Conservation (phyloP, 2,797 vertebrate genomes). For the Cottoperca gobio region DNA sequence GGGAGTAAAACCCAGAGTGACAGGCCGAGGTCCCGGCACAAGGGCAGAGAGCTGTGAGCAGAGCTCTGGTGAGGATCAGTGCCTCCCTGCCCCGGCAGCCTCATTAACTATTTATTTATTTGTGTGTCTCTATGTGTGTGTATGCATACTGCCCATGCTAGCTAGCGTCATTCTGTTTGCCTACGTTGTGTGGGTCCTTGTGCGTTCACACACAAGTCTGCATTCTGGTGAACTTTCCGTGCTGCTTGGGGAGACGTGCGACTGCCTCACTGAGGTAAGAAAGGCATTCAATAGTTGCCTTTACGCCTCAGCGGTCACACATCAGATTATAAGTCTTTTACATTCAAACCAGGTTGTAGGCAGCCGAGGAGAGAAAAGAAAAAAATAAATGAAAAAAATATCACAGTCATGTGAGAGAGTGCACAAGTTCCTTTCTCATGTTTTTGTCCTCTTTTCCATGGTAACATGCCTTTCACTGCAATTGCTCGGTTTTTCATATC, state of each 20-base stretch:
- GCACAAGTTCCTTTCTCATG: constrained; percentile 47
- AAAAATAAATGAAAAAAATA: constrained; percentile 43
- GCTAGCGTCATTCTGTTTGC: constrained; percentile 30
- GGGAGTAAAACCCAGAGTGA: constrained; percentile 72
- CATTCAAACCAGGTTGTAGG: constrained; percentile 69
- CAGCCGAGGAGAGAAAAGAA: constrained; percentile 49
- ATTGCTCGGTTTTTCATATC: constrained; percentile 56
- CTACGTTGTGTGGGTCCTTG: constrained; percentile 21
- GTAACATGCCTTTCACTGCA: constrained; percentile 60
- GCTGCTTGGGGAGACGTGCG: constrained; percentile 37
- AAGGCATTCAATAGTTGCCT: constrained; percentile 72
- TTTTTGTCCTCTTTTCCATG: constrained; percentile 52
- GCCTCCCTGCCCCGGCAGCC: constrained; percentile 32
- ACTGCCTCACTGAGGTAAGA: constrained; percentile 53
- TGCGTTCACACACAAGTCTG: constrained; percentile 22
- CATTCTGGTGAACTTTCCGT: constrained; percentile 53
- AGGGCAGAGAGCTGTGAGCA: constrained; percentile 66
- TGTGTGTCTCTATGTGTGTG: constrained; percentile 14
- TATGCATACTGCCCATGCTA: background rate
- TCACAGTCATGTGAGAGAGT: constrained; percentile 42
- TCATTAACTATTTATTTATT: constrained; percentile 71
- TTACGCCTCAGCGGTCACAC: constrained; percentile 76
- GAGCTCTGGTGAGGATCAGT: constrained; percentile 54
- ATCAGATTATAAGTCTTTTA: constrained; percentile 80
- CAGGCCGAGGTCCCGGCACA: constrained; percentile 67